Conservation (phyloP, 2,113 vertebrate genomes). For the Scopus umbretta region DNA sequence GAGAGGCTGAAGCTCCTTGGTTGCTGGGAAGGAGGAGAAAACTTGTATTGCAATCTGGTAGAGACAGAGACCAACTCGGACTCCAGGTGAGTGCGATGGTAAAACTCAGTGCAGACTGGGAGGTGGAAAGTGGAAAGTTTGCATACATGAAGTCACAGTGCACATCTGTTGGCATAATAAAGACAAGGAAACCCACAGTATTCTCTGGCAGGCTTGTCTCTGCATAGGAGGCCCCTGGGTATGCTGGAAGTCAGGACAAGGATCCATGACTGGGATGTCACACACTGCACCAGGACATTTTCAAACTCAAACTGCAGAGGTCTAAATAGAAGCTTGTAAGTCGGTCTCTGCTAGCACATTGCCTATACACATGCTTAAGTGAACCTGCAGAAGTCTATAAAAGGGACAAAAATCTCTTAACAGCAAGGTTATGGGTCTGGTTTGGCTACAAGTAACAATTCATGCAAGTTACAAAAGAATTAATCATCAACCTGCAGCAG, state of each 20-base stretch:
- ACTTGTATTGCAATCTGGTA: background rate
- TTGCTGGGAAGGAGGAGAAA: background rate
- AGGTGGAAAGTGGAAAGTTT: background rate
- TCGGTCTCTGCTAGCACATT: background rate
- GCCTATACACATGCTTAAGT: background rate
- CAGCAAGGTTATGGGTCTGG: background rate
- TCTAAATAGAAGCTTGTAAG: background rate
- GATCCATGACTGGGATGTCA: background rate
- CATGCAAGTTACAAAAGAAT: background rate
- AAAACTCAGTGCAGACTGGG: background rate
- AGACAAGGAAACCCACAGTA: background rate
- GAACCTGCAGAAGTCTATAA: background rate
- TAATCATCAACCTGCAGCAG: background rate
- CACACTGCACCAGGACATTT: background rate
- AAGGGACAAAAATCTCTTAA: background rate
- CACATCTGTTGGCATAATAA: background rate
- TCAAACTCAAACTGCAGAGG: background rate
- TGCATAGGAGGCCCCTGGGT: background rate
- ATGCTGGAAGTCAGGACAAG: background rate
- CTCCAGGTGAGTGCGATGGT: background rate
- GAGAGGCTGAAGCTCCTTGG: background rate
- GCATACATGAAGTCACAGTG: conserved; percentile 51
- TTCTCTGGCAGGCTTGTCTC: background rate
- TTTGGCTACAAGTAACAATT: background rate
- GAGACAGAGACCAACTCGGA: background rate